phyloP scores from a whole-genome alignment of 2,113 vertebrate genomes.

The Muntiacus muntjak region DNA sequence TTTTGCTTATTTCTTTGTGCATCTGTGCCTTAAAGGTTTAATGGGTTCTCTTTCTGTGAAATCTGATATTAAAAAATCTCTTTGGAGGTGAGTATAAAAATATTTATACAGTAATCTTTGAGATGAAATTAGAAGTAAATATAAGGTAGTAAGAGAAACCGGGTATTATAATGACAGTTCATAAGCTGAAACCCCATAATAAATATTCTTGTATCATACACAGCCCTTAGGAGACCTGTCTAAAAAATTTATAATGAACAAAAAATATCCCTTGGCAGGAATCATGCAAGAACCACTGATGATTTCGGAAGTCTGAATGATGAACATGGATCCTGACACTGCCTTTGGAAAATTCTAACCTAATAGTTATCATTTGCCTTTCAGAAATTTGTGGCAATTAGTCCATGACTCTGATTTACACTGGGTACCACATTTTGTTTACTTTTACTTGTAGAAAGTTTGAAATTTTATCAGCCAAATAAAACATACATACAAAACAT shows the following conservation, averaged over 20 bases:
- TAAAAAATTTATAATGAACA: slow-evolving; percentile 2
- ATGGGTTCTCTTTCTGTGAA: not conserved
- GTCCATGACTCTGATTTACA: not conserved
- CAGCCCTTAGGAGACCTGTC: not conserved
- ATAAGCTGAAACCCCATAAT: slow-evolving; percentile 19
- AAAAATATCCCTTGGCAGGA: slow-evolving; percentile 33
- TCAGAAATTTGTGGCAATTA: slow-evolving; percentile 19
- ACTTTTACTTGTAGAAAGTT: not conserved
- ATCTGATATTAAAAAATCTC: not conserved
- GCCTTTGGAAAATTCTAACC: not conserved
- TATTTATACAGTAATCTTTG: not conserved
- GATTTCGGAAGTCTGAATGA: not conserved
- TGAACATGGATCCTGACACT: not conserved
- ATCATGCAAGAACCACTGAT: not conserved
- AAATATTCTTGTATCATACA: not conserved
- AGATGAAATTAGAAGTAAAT: slow-evolving; percentile 24
- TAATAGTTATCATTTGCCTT: not conserved
- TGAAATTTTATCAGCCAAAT: slow-evolving; percentile 27
- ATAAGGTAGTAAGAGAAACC: not conserved
- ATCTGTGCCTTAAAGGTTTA: not conserved
- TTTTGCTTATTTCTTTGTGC: not conserved
- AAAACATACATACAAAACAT: not conserved
- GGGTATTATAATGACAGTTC: not conserved
- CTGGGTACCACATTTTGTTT: not conserved
- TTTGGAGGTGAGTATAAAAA: not conserved